Evolutionary conservation across 2,797 vertebrate genomes (phyloP).

Genomic region (Paramormyrops hopkinsi): DNA sequence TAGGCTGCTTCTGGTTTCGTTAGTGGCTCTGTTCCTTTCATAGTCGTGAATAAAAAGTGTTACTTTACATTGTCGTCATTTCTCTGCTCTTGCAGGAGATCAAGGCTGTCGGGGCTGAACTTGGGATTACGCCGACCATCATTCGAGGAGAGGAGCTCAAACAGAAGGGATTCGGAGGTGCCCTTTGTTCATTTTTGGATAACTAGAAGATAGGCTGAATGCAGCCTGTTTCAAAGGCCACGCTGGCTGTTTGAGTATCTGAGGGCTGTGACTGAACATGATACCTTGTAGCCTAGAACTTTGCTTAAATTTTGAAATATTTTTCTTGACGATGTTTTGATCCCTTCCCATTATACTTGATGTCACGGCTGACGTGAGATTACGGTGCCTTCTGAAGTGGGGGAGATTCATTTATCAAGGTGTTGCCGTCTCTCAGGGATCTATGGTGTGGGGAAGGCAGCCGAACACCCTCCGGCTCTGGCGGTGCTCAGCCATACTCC

Average conservation of each 20-base stretch:
- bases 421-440: constrained; percentile 63
- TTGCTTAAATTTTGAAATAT: background rate
- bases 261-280: background rate
- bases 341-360: background rate
- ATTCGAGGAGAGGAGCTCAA: constrained; percentile 87
- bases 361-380: background rate
- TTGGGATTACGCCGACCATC: constrained; percentile 81
- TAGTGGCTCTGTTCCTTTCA: background rate
- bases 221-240: background rate
- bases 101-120: constrained; percentile 76
- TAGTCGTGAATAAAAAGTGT: background rate
- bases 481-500: constrained; percentile 89
- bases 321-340: background rate
- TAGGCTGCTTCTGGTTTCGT: background rate
- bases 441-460: constrained; percentile 93
- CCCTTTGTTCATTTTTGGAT: background rate
- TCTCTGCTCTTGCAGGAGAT: constrained; percentile 75
- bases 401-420: background rate
- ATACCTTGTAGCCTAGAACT: background rate
- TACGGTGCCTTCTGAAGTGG: background rate
- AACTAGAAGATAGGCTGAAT: background rate
- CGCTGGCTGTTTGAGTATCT: background rate
- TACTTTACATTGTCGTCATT: background rate
- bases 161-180: constrained; percentile 91
- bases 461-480: constrained; percentile 81